These are phyloP conservation scores for Micoletzkya japonica DNA, from an alignment of 2,888 invertebrate species.

Conservation along the genomic window DNA sequence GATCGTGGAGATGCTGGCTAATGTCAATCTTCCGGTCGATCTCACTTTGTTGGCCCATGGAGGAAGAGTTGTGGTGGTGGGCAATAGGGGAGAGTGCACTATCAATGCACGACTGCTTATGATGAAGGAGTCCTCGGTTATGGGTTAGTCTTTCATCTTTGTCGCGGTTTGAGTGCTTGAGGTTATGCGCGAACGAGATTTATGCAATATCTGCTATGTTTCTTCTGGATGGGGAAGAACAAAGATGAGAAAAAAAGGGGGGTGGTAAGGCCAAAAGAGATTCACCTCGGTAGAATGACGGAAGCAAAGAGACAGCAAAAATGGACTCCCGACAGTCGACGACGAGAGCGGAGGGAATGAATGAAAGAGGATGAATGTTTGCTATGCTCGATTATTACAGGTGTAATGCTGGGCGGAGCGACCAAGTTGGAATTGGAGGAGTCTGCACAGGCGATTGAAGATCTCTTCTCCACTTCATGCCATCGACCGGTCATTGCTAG, in stretches of 20 bases:
- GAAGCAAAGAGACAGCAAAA: no score
- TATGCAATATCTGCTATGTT: neutral
- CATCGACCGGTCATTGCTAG: conserved; percentile 35
- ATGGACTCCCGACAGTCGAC: neutral
- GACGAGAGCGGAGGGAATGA: no score
- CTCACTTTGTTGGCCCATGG: conserved; percentile 64
- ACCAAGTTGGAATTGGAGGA: conserved; percentile 28
- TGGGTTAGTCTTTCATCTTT: conserved; percentile 48
- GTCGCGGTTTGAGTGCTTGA: neutral
- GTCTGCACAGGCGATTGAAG: conserved; percentile 29
- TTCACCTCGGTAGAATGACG: neutral
- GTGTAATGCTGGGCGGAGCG: conserved; percentile 35
- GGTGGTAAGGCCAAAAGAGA: no score
- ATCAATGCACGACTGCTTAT: conserved; percentile 66
- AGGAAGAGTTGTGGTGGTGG: conserved; percentile 64
- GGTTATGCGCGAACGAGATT: neutral
- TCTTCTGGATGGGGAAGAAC: no score
- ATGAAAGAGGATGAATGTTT: no score
- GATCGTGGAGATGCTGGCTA: conserved; percentile 71
- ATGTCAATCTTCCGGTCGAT: conserved; percentile 69
- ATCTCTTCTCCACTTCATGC: conserved; percentile 32
- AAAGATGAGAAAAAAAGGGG: no score
- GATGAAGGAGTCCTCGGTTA: conserved; percentile 65
- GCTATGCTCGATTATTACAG: conserved; percentile 29
- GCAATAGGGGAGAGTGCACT: conserved; percentile 66